Percentiles rank a stretch among this genome's conserved stretches.
Conservation (phyloP, 1,140 invertebrate genomes). For the Heterodera carotae region DNA sequence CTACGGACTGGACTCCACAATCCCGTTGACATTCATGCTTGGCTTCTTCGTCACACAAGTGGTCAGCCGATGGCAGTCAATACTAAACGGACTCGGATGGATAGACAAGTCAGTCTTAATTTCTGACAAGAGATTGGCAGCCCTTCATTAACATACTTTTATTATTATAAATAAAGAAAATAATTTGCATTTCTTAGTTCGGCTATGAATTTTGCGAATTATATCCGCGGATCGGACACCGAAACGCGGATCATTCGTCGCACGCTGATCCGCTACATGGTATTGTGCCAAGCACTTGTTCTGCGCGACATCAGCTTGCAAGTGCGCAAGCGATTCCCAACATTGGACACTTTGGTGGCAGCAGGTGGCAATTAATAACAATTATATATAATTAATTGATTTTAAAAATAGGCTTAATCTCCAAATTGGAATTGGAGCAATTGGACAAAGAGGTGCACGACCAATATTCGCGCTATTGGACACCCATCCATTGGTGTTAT, state of each 20-base stretch:
- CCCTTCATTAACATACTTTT: no score
- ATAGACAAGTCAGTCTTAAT: conserved; percentile 57
- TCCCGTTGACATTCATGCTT: conserved; percentile 55
- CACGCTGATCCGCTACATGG: conserved; percentile 53
- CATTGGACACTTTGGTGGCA: conserved; percentile 61
- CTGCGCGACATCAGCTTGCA: conserved; percentile 60
- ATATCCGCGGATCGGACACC: conserved; percentile 71
- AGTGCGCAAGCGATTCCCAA: conserved; percentile 60
- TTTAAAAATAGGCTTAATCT: conserved; percentile 51
- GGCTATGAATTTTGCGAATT: conserved; percentile 54
- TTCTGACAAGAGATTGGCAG: no score
- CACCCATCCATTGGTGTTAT: conserved; percentile 58
- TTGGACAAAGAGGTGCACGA: conserved; percentile 49
- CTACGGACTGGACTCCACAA: conserved; percentile 41
- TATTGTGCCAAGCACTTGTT: conserved; percentile 51
- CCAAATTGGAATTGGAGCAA: conserved; percentile 42
- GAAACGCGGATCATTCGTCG: conserved; percentile 74
- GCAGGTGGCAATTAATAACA: conserved; percentile 41
- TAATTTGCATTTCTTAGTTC: conserved; percentile 36
- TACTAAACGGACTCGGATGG: conserved; percentile 61
- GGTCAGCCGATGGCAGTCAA: conserved; percentile 51
- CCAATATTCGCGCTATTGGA: conserved; percentile 59
- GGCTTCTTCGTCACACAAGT: conserved; percentile 54
- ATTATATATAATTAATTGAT: conserved; percentile 16
- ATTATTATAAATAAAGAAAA: background rate